Base-by-base conservation (phyloP, 2,888 invertebrate species). In the Melinaea marsaeus region DNA sequence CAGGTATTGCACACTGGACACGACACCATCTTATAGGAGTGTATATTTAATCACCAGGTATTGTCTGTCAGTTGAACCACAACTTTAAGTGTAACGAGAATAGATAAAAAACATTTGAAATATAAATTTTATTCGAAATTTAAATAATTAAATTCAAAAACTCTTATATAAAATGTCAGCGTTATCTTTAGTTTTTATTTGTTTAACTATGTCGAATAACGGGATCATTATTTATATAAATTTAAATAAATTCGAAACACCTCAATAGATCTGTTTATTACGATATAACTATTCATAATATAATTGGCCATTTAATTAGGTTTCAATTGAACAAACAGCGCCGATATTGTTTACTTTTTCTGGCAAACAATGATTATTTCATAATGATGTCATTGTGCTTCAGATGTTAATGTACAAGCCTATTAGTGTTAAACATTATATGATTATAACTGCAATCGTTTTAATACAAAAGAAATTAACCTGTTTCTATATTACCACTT, bases 211-310 rank as follows among this genome's bases (percentile, higher is more conserved):
- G 77, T 73, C 79, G 72, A 65, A 62, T 83, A 86, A 83, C 83
- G 81, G 81, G 69, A 72, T 71, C 79, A 55, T 83, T 83, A 86
- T 86, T 82, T 79, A 74, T 77, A 72, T 75, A 72, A 66, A 81
- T 86, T 84, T 67, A 74, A 68, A 77, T 83, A 81, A 79, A 79
- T 74, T 73, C 48, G 70, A 71, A 73, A 75, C 78, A 84, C 84
- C 82, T 84, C 79, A 76, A 71, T 84, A 86, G 85, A 84, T 88
- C 83, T 81, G 76, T 73, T 78, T 77, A 75, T 70, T 75, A 72
- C 68, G 66, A 63, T 65, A 71, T 76, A 74, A 76, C 75, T 75
- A 77, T 71, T 35, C 22, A 47, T 55, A 34, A 35, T 57, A 47
- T 47, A 48, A 59, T 57, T 57, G 45, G 46, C 66, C 69, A 68